Evolutionary conservation across 2,797 vertebrate species (phyloP).

Genomic region (Molothrus aeneus): DNA sequence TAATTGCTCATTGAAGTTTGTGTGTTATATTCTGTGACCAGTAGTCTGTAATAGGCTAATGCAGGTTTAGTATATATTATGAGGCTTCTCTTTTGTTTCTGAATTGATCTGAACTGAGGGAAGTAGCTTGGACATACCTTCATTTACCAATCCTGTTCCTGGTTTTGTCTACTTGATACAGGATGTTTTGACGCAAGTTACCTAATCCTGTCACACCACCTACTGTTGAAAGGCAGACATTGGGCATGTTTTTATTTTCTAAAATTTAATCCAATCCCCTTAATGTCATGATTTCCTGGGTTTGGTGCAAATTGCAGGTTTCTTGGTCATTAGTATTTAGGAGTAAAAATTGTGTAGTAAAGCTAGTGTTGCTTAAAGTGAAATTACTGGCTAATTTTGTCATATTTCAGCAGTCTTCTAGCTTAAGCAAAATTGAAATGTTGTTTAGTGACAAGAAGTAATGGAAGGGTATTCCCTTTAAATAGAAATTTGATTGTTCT

Average conservation of each 20-base stretch:
- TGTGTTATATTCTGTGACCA: not conserved
- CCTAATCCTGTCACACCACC: constrained; percentile 49
- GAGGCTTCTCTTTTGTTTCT: not conserved
- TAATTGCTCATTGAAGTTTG: not conserved
- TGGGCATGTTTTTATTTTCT: not conserved
- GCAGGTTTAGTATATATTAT: not conserved
- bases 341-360: not conserved
- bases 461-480: not conserved
- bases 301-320: not conserved
- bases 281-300: not conserved
- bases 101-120: not conserved
- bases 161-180: rapidly evolving
- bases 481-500: not conserved
- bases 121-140: not conserved
- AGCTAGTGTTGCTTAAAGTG: not conserved
- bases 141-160: not conserved
- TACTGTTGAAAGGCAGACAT: constrained; percentile 19
- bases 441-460: not conserved
- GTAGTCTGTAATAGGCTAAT: not conserved
- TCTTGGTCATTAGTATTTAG: not conserved
- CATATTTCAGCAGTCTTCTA: not conserved
- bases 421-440: not conserved
- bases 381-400: not conserved
- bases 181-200: not conserved
- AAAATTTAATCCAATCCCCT: not conserved